A percentile compares a stretch with the other conserved stretches of the same genome.
Conservation (phyloP, 2,797 vertebrate species). For the Crenuchus spilurus region DNA sequence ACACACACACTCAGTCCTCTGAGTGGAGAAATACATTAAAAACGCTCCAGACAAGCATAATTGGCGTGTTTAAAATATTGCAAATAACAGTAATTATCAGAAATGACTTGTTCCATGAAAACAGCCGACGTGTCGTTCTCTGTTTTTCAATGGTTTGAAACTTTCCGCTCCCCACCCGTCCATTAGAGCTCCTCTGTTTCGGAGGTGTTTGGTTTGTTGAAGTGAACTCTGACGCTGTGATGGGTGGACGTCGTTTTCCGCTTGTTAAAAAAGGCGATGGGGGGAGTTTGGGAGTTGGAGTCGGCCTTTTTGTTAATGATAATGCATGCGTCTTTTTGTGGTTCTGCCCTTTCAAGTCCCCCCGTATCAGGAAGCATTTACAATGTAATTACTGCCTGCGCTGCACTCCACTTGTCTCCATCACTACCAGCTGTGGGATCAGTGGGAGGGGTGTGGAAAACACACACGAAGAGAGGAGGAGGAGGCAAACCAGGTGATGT, state of each 20-base stretch:
- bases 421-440: constrained; percentile 61
- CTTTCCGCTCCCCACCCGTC: constrained; percentile 55
- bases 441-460: constrained; percentile 44
- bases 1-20: constrained; percentile 29
- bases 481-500: constrained; percentile 49
- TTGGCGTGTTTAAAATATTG: constrained; percentile 72
- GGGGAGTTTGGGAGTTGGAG: constrained; percentile 59
- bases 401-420: constrained; percentile 44
- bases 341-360: constrained; percentile 72
- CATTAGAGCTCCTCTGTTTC: constrained; percentile 75
- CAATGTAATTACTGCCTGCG: constrained; percentile 71
- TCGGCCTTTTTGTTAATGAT: constrained; percentile 69
- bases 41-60: constrained; percentile 73
- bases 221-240: constrained; percentile 61
- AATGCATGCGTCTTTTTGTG: constrained; percentile 66
- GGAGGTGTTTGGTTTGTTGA: constrained; percentile 47
- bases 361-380: constrained; percentile 72
- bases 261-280: constrained; percentile 26
- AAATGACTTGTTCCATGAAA: constrained; percentile 79
- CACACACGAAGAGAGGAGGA: constrained; percentile 42
- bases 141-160: constrained; percentile 70
- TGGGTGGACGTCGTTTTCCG: constrained; percentile 60
- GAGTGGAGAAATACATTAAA: constrained; percentile 56
- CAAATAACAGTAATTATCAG: constrained; percentile 84
- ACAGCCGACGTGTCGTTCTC: constrained; percentile 74